Conservation (phyloP, 2,113 vertebrate species). For the Apodemus speciosus region DNA sequence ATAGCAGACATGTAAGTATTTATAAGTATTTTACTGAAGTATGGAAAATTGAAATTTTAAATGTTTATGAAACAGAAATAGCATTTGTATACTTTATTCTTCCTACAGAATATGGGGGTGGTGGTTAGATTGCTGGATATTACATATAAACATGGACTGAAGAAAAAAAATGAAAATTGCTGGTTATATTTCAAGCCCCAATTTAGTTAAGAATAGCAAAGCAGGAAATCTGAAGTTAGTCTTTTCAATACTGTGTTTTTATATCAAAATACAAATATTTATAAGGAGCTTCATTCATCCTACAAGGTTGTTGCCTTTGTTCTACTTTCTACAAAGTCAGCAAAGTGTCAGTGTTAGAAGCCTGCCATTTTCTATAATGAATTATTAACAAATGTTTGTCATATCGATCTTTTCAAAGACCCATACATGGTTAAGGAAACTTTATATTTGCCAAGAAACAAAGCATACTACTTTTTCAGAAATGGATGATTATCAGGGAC, state of each 20-base stretch:
- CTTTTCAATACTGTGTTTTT: neutral
- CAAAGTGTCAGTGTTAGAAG: slow-evolving; percentile 6
- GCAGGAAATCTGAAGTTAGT: neutral
- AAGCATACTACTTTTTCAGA: slow-evolving; percentile 41
- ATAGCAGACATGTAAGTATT: neutral
- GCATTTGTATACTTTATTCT: neutral
- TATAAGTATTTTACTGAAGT: neutral
- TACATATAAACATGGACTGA: neutral
- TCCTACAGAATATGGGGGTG: neutral
- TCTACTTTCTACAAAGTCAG: neutral
- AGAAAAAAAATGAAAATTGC: neutral
- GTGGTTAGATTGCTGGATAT: slow-evolving; percentile 12
- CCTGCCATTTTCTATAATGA: neutral
- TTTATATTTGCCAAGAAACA: neutral
- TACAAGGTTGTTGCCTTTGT: slow-evolving; percentile 9
- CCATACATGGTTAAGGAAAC: slow-evolving; percentile 1
- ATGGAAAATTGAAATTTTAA: neutral
- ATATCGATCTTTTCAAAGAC: neutral
- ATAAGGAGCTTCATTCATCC: neutral
- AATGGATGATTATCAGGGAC: neutral
- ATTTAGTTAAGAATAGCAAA: neutral
- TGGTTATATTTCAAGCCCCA: neutral
- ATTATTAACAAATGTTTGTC: slow-evolving; percentile 13
- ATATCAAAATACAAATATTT: neutral
- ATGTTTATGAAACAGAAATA: slow-evolving; percentile 15